Evolutionary conservation across 2,888 invertebrate species (phyloP).

Genomic region (Aphrophora alni): DNA sequence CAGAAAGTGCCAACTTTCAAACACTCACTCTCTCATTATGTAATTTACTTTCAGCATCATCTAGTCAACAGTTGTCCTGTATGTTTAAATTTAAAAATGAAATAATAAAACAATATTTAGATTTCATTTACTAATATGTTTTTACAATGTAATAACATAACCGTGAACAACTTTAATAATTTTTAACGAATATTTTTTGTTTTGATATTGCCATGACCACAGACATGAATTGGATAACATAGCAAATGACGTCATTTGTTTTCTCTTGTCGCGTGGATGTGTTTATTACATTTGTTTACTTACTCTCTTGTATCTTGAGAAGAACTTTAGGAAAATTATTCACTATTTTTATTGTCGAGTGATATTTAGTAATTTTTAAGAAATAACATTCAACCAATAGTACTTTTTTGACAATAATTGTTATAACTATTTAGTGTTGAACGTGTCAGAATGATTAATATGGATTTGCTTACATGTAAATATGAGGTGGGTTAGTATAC

Average conservation of each 20-base stretch:
- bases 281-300: constrained; percentile 1
- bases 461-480: constrained; percentile 6
- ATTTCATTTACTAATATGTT: too few species aligned
- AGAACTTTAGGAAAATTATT: too few species aligned
- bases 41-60: neutral
- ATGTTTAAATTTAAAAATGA: too few species aligned
- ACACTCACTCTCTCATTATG: neutral
- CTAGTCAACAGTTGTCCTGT: too few species aligned
- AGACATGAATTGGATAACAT: constrained; percentile 1
- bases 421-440: neutral
- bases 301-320: neutral
- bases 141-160: too few species aligned
- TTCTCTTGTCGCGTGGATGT: constrained; percentile 37
- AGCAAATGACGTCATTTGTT: constrained; percentile 46
- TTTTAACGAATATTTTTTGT: neutral
- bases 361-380: too few species aligned
- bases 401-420: too few species aligned
- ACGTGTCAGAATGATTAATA: neutral
- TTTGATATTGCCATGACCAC: neutral
- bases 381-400: too few species aligned
- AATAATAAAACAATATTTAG: too few species aligned
- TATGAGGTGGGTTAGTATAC: neutral
- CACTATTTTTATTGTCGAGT: too few species aligned
- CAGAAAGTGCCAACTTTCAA: neutral
- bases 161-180: too few species aligned